Base-by-base conservation (phyloP, 1,140 invertebrate species). In the Callitettix versicolor region DNA sequence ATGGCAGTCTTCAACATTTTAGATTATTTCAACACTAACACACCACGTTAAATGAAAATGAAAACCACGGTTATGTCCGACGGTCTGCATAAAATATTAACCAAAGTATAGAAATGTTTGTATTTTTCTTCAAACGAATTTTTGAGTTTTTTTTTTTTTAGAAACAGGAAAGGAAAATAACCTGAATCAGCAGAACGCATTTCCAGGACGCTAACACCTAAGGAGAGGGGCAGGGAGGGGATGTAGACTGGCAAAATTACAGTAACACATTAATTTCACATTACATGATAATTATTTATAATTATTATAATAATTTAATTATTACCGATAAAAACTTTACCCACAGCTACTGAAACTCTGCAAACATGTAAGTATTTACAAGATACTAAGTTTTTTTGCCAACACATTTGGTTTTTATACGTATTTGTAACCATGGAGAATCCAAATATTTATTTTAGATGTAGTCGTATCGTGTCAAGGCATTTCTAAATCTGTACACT, bases 181-280 rank as follows among this genome's bases (percentile, higher is more conserved):
- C 9, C 26, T 9, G 26, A 30, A 30, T 9, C 26, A 30, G 26
- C 26, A 9, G 9, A 9, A 30, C 26, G 26, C 26, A 30, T 30
- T 30, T 30, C 26, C 9, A 30, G 26, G 3, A 30, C 9, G 26
- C 26, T 30, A 4, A 30, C 26, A 30, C 26, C 26, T 30, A 30
- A 30, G 26, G 26, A 30, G 9, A 30, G 26, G 26, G 26, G 26
- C 3, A 30, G 26, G 26, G 26, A 30, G 3, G 9, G 3, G 26
- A 9, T 3, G 9, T 30, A 30, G 26, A 30, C 12, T 49, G 47
- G 47, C 47, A 49, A 49, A 49, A 26, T 51, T 30, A 51, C 48
- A 51, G 15, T 26, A 51, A 51, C 33, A 51, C 48, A 51, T 51
- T 18, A 51, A 51, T 34, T 21, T 51, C 48, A 51, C 48, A 51